These are phyloP conservation scores for Pseudochromis fuscus DNA, from an alignment of 2,797 vertebrate species.

Conservation along the genomic window DNA sequence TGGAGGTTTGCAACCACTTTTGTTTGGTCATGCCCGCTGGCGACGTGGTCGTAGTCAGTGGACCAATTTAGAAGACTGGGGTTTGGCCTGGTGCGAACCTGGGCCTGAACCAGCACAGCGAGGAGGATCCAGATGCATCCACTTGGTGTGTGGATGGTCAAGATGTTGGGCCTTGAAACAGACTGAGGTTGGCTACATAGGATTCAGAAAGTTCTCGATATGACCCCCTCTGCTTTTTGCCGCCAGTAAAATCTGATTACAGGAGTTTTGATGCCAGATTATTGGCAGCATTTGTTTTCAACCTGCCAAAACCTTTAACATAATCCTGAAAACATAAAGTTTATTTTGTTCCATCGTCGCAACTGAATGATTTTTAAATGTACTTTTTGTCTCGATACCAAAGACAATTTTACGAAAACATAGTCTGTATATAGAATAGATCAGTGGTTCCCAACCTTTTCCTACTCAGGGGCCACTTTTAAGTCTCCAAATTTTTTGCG, in stretches of 20 bases:
- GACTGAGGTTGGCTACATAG: not conserved
- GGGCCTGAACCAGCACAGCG: constrained; percentile 32
- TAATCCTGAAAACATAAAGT: no score
- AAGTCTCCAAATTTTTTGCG: no score
- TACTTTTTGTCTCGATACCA: no score
- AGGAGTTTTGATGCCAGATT: not conserved
- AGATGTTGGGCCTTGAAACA: constrained; percentile 21
- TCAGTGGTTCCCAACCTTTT: no score
- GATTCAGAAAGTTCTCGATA: not conserved
- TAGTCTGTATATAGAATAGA: no score
- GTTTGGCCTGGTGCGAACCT: constrained; percentile 50
- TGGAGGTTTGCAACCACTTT: constrained; percentile 55
- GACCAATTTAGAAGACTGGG: constrained; percentile 60
- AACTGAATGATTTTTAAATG: no score
- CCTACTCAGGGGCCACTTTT: no score
- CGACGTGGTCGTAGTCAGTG: constrained; percentile 31
- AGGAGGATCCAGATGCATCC: constrained; percentile 29
- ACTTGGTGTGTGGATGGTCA: constrained; percentile 30
- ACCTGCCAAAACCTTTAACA: no score
- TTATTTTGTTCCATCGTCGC: no score
- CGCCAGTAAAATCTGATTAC: not conserved
- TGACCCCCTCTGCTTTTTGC: not conserved
- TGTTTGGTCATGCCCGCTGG: constrained; percentile 63
- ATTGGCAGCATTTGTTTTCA: no score
- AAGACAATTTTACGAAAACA: no score